Conservation (phyloP, 2,888 invertebrate species). For the Poecilobothrus nobilitatus region DNA sequence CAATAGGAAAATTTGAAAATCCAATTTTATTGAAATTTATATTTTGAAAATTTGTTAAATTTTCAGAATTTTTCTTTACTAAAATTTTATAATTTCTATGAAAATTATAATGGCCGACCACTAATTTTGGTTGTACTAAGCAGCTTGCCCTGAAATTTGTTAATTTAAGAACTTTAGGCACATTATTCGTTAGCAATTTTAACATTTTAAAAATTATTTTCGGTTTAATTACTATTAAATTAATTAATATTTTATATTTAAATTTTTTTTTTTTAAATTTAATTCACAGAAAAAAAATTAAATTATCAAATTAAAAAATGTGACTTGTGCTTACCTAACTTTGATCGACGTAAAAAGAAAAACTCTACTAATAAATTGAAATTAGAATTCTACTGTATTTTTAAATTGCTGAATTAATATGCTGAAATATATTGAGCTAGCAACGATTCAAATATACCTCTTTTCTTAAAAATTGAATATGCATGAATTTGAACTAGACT, state of each 20-base stretch:
- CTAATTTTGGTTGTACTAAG: neutral
- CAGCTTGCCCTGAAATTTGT: neutral
- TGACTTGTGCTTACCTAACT: slow-evolving; percentile 4
- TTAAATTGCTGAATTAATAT: too few species aligned
- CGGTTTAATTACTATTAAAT: too few species aligned
- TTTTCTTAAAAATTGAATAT: too few species aligned
- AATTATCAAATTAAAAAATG: neutral
- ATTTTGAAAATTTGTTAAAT: neutral
- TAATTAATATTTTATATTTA: neutral
- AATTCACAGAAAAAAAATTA: neutral
- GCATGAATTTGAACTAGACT: too few species aligned
- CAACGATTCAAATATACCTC: too few species aligned
- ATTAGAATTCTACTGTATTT: too few species aligned
- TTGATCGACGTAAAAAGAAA: neutral
- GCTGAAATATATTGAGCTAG: too few species aligned
- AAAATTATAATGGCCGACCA: slow-evolving; percentile 4
- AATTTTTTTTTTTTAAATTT: neutral
- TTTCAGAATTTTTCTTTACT: neutral
- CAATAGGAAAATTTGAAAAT: neutral
- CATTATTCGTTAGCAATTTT: neutral
- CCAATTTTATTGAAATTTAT: neutral
- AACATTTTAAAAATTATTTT: neutral
- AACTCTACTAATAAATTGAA: neutral
- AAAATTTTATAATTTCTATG: neutral
- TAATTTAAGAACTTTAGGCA: neutral